Conservation (phyloP, 2,888 invertebrate genomes). For the Harmothoe impar region DNA sequence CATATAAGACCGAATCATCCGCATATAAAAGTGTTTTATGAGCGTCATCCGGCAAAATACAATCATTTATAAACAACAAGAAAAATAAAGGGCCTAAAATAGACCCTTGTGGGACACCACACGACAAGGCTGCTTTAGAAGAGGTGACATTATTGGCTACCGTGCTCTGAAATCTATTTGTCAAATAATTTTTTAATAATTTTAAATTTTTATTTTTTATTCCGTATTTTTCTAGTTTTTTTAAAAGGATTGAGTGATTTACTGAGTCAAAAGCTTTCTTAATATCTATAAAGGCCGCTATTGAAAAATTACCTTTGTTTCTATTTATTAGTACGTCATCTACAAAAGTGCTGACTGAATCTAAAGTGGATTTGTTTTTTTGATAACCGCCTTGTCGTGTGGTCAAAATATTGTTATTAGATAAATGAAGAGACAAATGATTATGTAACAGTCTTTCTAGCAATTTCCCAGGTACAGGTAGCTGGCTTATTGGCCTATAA, state of each 20-base stretch:
- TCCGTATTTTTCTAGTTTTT: neutral
- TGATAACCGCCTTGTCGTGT: neutral
- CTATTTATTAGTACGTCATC: neutral
- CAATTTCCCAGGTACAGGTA: neutral
- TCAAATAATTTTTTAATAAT: neutral
- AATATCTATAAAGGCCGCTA: neutral
- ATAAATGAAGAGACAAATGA: neutral
- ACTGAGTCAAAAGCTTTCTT: conserved; percentile 17
- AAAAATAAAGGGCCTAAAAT: neutral
- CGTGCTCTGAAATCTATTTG: neutral
- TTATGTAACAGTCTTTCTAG: neutral
- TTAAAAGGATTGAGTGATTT: neutral
- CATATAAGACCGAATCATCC: neutral
- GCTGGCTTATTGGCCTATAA: neutral
- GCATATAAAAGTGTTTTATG: neutral
- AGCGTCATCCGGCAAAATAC: neutral
- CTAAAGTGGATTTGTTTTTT: neutral
- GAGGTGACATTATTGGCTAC: neutral
- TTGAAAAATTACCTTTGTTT: neutral
- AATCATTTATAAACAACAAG: neutral
- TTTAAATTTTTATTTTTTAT: neutral
- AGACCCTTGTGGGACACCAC: neutral
- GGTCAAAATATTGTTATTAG: neutral
- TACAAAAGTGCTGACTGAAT: neutral
- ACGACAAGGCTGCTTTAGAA: neutral